Percentiles rank a stretch among this genome's conserved stretches.
Conservation (phyloP, 2,113 vertebrate species). For the Dromas ardeola region DNA sequence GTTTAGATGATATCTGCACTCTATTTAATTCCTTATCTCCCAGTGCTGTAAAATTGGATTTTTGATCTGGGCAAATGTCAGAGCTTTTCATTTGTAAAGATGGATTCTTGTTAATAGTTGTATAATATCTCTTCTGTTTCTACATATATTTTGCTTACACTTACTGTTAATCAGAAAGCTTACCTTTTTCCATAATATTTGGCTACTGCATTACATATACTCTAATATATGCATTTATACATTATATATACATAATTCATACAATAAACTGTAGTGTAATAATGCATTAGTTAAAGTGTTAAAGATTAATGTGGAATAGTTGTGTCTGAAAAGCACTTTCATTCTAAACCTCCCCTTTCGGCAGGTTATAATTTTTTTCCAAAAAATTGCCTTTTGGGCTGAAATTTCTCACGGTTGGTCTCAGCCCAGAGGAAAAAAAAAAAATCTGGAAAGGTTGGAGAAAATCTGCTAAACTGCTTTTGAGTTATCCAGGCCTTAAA, state of each 20-base stretch:
- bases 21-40: slow-evolving; percentile 55
- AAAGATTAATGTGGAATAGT: slow-evolving; percentile 3
- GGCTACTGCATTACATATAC: background rate
- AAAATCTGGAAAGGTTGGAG: background rate
- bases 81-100: slow-evolving; percentile 47
- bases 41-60: slow-evolving; percentile 33
- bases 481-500: background rate
- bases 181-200: background rate
- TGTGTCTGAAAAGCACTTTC: background rate
- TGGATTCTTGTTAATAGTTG: slow-evolving; percentile 10
- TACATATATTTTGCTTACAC: background rate
- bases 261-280: slow-evolving; percentile 23
- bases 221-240: background rate
- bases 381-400: background rate
- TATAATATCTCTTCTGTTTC: background rate
- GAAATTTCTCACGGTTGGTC: background rate
- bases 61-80: slow-evolving; percentile 60
- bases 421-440: background rate
- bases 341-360: background rate
- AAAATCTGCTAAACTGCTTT: background rate
- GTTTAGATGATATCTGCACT: slow-evolving; percentile 33
- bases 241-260: background rate
- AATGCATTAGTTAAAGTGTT: slow-evolving; percentile 8
- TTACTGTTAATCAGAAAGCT: background rate
- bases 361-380: background rate